These are phyloP conservation scores for Hydrotaea diabolus DNA, from an alignment of 2,888 invertebrate genomes.

Conservation along the genomic window DNA sequence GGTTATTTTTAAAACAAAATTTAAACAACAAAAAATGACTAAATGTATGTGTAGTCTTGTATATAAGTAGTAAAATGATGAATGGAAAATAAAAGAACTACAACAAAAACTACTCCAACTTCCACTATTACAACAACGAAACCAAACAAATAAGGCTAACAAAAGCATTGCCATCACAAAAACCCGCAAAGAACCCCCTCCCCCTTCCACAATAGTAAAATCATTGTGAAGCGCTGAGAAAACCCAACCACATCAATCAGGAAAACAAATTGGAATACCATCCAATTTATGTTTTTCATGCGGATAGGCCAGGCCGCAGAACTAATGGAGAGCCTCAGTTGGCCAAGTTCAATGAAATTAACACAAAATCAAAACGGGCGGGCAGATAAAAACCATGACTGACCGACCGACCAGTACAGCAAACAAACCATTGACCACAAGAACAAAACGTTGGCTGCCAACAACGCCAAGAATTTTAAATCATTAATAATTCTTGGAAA, in stretches of 20 bases:
- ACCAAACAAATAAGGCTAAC: no score
- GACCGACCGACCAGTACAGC: conserved; percentile 59
- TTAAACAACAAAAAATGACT: neutral
- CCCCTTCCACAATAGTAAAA: neutral
- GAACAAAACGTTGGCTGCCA: neutral
- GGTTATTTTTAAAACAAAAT: neutral
- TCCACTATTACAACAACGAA: no score
- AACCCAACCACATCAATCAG: conserved; percentile 62
- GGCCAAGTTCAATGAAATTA: conserved; percentile 35
- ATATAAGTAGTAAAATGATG: no score
- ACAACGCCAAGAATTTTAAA: neutral
- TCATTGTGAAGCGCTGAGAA: no score
- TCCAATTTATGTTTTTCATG: neutral
- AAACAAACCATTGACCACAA: conserved; percentile 33
- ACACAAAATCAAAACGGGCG: neutral
- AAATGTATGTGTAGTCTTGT: conserved; percentile 2
- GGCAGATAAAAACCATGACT: conserved; percentile 15
- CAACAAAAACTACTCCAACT: no score
- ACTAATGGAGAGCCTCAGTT: conserved; percentile 27
- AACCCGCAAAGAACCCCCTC: no score
- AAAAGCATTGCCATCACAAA: no score
- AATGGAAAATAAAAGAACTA: no score
- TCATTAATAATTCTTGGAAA: neutral
- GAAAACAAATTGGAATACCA: conserved; percentile 46
- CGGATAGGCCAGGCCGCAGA: neutral